A percentile compares a stretch with the other conserved stretches of the same genome.
Evolutionary conservation across 2,113 vertebrate genomes (phyloP).

Genomic region (Anolis sagrei): DNA sequence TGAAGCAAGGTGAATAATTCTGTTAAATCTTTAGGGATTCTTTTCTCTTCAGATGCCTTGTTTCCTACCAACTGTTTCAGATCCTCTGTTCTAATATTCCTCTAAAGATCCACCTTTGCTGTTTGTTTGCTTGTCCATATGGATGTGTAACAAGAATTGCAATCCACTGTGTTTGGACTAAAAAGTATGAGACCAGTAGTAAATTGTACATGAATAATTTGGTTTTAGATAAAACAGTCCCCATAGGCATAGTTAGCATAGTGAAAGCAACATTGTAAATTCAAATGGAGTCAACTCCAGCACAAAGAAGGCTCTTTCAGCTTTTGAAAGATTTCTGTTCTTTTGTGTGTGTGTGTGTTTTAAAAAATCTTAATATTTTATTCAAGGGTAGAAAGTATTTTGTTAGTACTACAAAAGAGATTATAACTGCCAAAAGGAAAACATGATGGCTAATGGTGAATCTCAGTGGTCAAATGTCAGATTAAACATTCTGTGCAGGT

Average conservation of each 20-base stretch:
- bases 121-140: slow-evolving; percentile 48
- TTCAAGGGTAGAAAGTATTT: slow-evolving; percentile 41
- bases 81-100: slow-evolving; percentile 37
- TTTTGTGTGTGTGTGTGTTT: background rate
- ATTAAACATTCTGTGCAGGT: slow-evolving; percentile 63
- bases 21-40: background rate
- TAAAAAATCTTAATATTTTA: slow-evolving; percentile 34
- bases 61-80: slow-evolving; percentile 18
- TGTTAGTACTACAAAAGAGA: slow-evolving; percentile 47
- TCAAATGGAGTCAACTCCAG: slow-evolving; percentile 42
- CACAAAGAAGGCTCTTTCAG: background rate
- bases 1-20: slow-evolving; percentile 11
- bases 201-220: slow-evolving; percentile 57
- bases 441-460: slow-evolving; percentile 38
- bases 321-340: background rate
- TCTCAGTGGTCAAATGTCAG: slow-evolving; percentile 50
- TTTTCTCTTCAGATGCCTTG: slow-evolving; percentile 19
- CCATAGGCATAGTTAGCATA: slow-evolving; percentile 45
- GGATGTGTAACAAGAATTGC: slow-evolving; percentile 39
- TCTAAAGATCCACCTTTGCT: slow-evolving; percentile 32
- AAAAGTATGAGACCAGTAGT: slow-evolving; percentile 43
- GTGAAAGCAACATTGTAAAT: slow-evolving; percentile 40
- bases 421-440: slow-evolving; percentile 30
- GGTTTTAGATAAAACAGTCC: slow-evolving; percentile 41
- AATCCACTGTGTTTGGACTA: slow-evolving; percentile 50